Evolutionary conservation across 2,113 vertebrate genomes (phyloP).

Genomic region (Uria lomvia): DNA sequence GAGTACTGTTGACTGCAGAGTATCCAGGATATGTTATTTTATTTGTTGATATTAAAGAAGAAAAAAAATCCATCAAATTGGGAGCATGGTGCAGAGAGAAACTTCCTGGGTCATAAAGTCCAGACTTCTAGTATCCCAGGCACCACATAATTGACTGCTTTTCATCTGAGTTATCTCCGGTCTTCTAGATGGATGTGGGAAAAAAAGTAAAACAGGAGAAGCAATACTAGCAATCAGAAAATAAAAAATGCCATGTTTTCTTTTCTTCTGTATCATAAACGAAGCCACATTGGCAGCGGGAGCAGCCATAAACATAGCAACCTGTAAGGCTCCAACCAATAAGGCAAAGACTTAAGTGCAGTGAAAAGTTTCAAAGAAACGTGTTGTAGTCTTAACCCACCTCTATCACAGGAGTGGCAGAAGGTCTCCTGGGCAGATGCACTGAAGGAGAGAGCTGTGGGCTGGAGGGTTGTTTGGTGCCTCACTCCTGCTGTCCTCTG

Average conservation of each 20-base stretch:
- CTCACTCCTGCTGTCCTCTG: background rate
- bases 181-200: background rate
- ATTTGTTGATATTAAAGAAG: conserved; percentile 23
- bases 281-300: background rate
- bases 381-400: background rate
- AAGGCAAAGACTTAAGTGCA: background rate
- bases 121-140: conserved; percentile 25
- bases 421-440: background rate
- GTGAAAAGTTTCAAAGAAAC: background rate
- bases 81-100: background rate
- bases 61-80: background rate
- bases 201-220: background rate
- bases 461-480: background rate
- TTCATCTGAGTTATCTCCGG: conserved; percentile 29
- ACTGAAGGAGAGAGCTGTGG: accelerated
- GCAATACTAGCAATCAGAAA: background rate
- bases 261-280: background rate
- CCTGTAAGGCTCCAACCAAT: background rate
- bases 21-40: background rate
- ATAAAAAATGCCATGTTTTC: background rate
- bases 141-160: conserved; percentile 48
- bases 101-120: conserved; percentile 41
- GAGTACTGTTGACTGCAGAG: background rate
- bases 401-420: background rate
- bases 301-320: background rate